Percentiles rank a stretch among this genome's conserved stretches.
Evolutionary conservation across 2,888 invertebrate species (phyloP).

Genomic region (Mactromeris polynyma): DNA sequence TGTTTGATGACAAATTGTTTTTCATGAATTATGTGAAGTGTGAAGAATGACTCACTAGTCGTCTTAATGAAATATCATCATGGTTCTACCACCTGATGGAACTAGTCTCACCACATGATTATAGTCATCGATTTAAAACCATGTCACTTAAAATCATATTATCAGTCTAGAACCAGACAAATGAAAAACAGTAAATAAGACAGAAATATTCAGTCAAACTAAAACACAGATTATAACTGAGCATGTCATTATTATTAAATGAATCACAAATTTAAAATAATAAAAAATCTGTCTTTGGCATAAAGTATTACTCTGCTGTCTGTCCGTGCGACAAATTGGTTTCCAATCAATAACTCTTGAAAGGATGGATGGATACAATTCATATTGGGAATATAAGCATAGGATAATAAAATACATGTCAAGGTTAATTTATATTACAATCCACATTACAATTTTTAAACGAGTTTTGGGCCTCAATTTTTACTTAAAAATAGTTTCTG

Average conservation of each 20-base stretch:
- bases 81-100: constrained; percentile 31
- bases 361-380: too few species aligned
- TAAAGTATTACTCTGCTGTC: too few species aligned
- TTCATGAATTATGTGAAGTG: constrained; percentile 38
- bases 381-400: too few species aligned
- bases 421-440: too few species aligned
- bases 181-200: background rate
- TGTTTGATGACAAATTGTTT: constrained; percentile 65
- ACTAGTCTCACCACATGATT: background rate
- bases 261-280: background rate
- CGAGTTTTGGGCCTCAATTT: too few species aligned
- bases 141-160: background rate
- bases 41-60: constrained; percentile 13
- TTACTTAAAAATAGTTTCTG: too few species aligned
- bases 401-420: too few species aligned
- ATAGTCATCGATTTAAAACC: background rate
- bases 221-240: background rate
- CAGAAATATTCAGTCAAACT: background rate
- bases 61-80: constrained; percentile 45
- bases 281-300: too few species aligned
- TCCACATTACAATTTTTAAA: too few species aligned
- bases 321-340: too few species aligned
- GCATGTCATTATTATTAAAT: background rate
- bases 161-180: background rate
- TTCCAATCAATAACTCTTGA: too few species aligned